A percentile compares a stretch with the other conserved stretches of the same genome.
Conservation (phyloP, 1,140 invertebrate species). For the Pteromalus puparum region DNA sequence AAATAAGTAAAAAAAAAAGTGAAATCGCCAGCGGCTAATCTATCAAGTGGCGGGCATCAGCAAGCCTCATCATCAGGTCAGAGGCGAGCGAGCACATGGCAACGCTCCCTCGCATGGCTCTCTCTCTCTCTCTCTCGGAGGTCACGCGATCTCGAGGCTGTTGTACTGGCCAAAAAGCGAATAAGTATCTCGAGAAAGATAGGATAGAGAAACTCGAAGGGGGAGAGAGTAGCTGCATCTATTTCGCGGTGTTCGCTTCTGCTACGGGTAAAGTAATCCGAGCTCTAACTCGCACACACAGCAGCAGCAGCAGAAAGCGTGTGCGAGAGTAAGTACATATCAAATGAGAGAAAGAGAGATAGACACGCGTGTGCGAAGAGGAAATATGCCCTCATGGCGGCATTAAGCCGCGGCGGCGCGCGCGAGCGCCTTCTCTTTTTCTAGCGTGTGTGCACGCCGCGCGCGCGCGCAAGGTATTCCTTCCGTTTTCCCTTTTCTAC, state of each 20-base stretch:
- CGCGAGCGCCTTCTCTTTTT: conserved; percentile 11
- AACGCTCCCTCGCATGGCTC: conserved; percentile 30
- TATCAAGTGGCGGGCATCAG: neutral
- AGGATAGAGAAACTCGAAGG: neutral
- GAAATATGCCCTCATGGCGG: conserved; percentile 28
- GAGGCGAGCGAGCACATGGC: conserved; percentile 55
- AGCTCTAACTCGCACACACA: neutral
- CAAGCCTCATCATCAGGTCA: neutral
- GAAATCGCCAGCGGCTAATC: neutral
- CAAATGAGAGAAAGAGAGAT: conserved; percentile 6
- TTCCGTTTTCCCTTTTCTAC: neutral
- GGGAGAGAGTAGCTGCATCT: neutral
- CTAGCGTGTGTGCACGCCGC: neutral
- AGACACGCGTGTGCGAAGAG: neutral
- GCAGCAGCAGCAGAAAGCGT: neutral
- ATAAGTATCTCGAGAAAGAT: neutral
- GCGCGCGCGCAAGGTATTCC: neutral
- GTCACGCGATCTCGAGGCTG: neutral
- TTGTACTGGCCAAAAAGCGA: neutral
- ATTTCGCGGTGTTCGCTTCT: neutral
- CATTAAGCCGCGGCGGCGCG: neutral
- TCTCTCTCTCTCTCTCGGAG: neutral
- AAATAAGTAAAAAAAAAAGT: neutral
- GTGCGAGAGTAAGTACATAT: neutral
- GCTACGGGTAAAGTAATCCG: neutral